phyloP scores from a whole-genome alignment of 2,888 invertebrate genomes.

The Seira musarum region DNA sequence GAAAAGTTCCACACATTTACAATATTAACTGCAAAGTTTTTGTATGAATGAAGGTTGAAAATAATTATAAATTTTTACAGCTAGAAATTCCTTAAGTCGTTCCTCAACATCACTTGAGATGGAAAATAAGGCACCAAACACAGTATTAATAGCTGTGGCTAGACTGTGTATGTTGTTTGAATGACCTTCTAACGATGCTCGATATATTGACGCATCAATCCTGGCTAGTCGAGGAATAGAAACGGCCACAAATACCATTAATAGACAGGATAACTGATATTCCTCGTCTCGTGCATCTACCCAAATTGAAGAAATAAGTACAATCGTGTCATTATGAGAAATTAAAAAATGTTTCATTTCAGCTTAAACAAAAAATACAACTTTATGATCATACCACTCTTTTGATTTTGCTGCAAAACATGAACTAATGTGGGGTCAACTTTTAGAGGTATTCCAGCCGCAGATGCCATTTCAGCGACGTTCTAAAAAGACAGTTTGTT shows the following conservation, averaged over 20 bases:
- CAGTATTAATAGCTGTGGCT: conserved; percentile 95
- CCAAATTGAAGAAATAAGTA: too few relatives aligned
- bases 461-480: conserved; percentile 97
- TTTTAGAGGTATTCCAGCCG: conserved; percentile 93
- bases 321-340: background rate
- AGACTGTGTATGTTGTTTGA: conserved; percentile 99
- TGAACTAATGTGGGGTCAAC: conserved; percentile 96
- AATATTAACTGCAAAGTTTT: too few relatives aligned
- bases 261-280: conserved; percentile 91
- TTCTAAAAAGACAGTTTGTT: conserved; percentile 77
- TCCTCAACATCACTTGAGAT: conserved; percentile 98
- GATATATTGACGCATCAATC: conserved; percentile 90
- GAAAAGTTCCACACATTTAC: too few relatives aligned
- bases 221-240: conserved; percentile 95
- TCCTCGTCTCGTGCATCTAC: conserved; percentile 92
- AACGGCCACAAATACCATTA: conserved; percentile 99
- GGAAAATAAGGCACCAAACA: conserved; percentile 97
- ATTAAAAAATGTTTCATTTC: conserved; percentile 6
- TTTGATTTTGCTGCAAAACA: conserved; percentile 90
- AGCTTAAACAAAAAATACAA: too few relatives aligned
- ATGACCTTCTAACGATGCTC: conserved; percentile 91
- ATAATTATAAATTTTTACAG: too few relatives aligned
- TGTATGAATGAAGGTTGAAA: too few relatives aligned
- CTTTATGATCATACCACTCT: conserved; percentile 74
- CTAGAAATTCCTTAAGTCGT: conserved; percentile 94